A percentile compares a stretch with the other conserved stretches of the same genome.
phyloP scores from a whole-genome alignment of 2,888 invertebrate genomes.

The Lochmaea crataegi region DNA sequence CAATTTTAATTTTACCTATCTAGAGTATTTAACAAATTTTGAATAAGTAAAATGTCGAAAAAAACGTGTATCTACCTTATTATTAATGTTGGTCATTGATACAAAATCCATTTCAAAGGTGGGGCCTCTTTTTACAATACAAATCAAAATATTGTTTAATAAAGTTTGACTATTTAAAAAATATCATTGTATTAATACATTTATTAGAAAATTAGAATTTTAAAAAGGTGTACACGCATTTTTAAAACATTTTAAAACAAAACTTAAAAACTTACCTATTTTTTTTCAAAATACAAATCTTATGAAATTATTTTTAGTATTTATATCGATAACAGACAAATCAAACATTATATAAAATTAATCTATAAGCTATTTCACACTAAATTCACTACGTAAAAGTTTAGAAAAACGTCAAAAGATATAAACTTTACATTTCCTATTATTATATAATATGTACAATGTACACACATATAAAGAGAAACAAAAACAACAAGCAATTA shows the following conservation, averaged over 20 bases:
- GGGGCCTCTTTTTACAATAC: neutral
- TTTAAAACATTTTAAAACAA: neutral
- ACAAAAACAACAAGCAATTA: slow-evolving; percentile 19
- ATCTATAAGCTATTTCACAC: neutral
- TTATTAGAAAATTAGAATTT: neutral
- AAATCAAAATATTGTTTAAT: neutral
- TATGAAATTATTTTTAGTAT: slow-evolving; percentile 1
- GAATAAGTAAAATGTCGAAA: neutral
- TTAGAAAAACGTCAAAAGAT: slow-evolving; percentile 16
- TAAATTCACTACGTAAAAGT: slow-evolving; percentile 9
- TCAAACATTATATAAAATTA: slow-evolving; percentile 9
- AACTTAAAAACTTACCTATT: neutral
- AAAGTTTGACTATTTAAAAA: neutral
- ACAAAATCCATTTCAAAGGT: neutral
- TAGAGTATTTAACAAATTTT: slow-evolving; percentile 13
- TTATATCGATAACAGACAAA: slow-evolving; percentile 7
- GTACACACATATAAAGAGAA: slow-evolving; percentile 13
- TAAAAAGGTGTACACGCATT: neutral
- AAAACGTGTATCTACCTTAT: neutral
- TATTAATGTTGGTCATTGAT: slow-evolving; percentile 3
- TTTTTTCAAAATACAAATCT: slow-evolving; percentile 1
- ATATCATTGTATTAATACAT: neutral
- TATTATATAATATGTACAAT: slow-evolving; percentile 21
- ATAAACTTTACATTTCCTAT: slow-evolving; percentile 14
- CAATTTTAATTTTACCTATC: slow-evolving; percentile 26